Evolutionary conservation across 2,113 vertebrate species (phyloP).

Genomic region (Panthera tigris): DNA sequence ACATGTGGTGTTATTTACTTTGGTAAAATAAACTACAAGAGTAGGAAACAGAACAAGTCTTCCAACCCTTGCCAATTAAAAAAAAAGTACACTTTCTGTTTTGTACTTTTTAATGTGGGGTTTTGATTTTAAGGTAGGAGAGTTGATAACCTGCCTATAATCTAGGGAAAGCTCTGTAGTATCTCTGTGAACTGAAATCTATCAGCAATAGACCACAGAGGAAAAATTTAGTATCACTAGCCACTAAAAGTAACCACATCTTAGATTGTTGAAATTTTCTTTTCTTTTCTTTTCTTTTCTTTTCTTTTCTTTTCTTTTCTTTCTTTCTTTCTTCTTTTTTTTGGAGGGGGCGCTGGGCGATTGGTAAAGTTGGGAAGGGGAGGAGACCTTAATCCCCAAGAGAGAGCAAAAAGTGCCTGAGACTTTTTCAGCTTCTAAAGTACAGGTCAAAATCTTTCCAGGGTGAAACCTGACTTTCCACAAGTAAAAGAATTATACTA

Average conservation of each 20-base stretch:
- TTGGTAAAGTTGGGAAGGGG: neutral
- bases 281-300: neutral
- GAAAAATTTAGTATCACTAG: neutral
- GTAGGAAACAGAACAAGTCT: neutral
- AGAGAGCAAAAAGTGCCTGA: neutral
- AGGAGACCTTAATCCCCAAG: neutral
- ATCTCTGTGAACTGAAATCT: slow-evolving; percentile 19
- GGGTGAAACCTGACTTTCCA: slow-evolving; percentile 85
- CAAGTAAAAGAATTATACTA: slow-evolving; percentile 41
- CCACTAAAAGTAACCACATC: neutral
- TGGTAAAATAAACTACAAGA: slow-evolving; percentile 22
- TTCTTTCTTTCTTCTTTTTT: neutral
- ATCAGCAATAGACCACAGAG: neutral
- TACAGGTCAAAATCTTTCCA: slow-evolving; percentile 81
- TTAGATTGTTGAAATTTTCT: neutral
- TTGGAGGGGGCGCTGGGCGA: neutral
- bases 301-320: no score
- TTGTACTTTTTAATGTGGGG: neutral
- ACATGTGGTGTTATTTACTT: neutral
- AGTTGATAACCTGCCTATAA: neutral
- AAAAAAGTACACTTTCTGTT: neutral
- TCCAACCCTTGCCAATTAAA: neutral
- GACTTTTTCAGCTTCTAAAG: slow-evolving; percentile 55
- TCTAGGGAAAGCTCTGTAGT: neutral
- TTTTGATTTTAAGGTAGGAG: slow-evolving; percentile 41